Evolutionary conservation across 1,140 invertebrate genomes (phyloP), one percentile per base, ranked within the genome.

Genomic region (Physella acuta): DNA sequence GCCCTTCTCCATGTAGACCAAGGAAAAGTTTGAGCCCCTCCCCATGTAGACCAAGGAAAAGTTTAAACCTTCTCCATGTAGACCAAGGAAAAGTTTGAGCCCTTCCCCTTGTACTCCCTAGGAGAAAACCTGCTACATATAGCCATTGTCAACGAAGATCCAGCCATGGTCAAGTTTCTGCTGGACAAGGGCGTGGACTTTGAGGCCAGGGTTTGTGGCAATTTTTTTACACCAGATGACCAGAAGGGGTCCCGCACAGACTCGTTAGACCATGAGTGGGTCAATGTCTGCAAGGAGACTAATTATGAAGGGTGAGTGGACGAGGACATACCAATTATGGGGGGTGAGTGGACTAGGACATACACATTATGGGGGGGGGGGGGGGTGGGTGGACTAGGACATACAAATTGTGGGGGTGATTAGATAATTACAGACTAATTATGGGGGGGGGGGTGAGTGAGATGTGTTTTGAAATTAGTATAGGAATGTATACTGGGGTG

Each of bases 101-200:
- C 39, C 28, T 52, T 52, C 3, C 3, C 20, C 4, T 3, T 4
- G 3, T 24, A 5, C 4, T 3, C 20, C 3, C 51, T 52, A 86
- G 85, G 85, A 26, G 84, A 86, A 68, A 80, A 77, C 65, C 75
- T 78, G 0, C 87, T 99, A 0, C 97, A 99, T 78, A 95, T 99
- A 82, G 94, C 96, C 0, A 98, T 99, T 75, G 95, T 98, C 0
- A 99, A 99, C 83, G 97, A 99, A 82, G 97, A 99, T 84, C 94
- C 95, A 0, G 90, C 93, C 0, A 95, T 98, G 94, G 95, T 98
- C 0, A 98, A 97, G 85, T 98, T 93, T 83, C 86, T 99, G 5
- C 84, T 99, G 37, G 94, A 98, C 78, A 91, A 93, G 65, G 94
- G 94, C 3, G 94, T 93, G 0, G 90, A 98, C 82, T 74, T 78